Base-by-base conservation (phyloP, 2,113 vertebrate genomes). In the Pangasianodon gigas region DNA sequence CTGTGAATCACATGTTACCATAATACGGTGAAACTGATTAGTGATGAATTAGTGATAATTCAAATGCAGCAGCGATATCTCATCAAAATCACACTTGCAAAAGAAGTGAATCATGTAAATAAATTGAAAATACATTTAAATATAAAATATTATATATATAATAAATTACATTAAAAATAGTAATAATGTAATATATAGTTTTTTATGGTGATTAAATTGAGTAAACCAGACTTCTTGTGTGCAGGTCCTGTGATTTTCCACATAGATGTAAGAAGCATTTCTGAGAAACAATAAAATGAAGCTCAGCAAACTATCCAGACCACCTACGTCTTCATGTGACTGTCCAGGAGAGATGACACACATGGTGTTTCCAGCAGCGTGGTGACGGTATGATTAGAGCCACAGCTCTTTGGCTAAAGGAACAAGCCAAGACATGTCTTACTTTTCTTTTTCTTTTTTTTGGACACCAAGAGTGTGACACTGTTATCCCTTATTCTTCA, bases 321-420 rank as follows among this genome's bases (percentile, higher is more conserved):
- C 89, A 89, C 84, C 83, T 85, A 77, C 71, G 3, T 9, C 74
- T 67, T 90, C 89, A 90, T 86, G 84, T 90, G 84, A 90, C 58
- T 26, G 29, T 58, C 44, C 82, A 89, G 16, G 58, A 79, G 18
- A 77, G 58, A 67, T 86, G 88, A 80, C 60, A 56, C 37, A 37
- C 46, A 79, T 54, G 32, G n/a, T 41, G 46, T 71, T 90, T 71
- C 46, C 48, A 69, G 9, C 37, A 90, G 8, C 19, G 29, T 60
- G 74, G 54, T 62, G 37, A 60, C 16, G 2, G 37, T n/a, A 29
- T 87, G 86, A 87, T 87, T 16, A 62, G 71, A 87, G 52, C 81
- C 81, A 84, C 56, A 84, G 41, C 37, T 84, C 56, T 62, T 4
- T 5, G 29, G 5, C 1, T 52, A 54, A 54, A 54, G 79, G 48